phyloP scores from a whole-genome alignment of 30 jellyfish, hydroid and myxozoan genomes.

The Phacellophora camtschatica region DNA sequence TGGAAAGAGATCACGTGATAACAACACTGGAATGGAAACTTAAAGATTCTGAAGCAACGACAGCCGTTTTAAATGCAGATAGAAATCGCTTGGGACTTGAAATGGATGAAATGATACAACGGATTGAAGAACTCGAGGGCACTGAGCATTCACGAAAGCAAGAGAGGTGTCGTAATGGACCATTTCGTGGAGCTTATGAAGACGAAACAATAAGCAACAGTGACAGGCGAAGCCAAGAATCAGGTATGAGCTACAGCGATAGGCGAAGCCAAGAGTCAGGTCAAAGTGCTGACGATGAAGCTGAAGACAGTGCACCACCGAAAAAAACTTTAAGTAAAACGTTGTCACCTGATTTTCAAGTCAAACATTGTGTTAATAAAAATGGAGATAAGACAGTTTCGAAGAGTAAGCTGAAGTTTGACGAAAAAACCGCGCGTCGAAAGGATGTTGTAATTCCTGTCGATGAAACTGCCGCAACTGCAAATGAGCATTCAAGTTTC shows the following conservation, averaged over 20 bases:
- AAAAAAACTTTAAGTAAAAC: no score
- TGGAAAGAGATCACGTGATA: conserved; percentile 46
- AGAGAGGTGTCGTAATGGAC: not conserved
- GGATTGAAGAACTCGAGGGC: conserved; percentile 66
- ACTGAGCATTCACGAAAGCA: not conserved
- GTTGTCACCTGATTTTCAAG: no score
- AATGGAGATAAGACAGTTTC: no score
- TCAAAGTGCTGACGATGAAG: conserved; percentile 42
- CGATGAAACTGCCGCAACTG: no score
- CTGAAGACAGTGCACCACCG: conserved; percentile 1
- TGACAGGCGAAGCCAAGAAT: not conserved
- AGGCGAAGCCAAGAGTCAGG: conserved; percentile 7
- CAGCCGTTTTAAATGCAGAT: conserved; percentile 53
- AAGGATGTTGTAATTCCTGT: no score
- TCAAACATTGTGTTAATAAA: no score
- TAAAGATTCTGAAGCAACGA: conserved; percentile 63
- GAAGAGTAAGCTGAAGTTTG: no score
- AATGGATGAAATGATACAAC: conserved; percentile 70
- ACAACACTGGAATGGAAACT: conserved; percentile 50
- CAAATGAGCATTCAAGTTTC: no score
- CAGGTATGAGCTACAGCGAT: conserved; percentile 9
- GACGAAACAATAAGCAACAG: conserved; percentile 29
- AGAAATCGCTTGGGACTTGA: conserved; percentile 73
- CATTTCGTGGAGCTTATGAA: conserved; percentile 15
- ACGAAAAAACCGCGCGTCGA: no score